Conservation (phyloP, 2,797 vertebrate genomes). For the Neosilurus mollespiculum region DNA sequence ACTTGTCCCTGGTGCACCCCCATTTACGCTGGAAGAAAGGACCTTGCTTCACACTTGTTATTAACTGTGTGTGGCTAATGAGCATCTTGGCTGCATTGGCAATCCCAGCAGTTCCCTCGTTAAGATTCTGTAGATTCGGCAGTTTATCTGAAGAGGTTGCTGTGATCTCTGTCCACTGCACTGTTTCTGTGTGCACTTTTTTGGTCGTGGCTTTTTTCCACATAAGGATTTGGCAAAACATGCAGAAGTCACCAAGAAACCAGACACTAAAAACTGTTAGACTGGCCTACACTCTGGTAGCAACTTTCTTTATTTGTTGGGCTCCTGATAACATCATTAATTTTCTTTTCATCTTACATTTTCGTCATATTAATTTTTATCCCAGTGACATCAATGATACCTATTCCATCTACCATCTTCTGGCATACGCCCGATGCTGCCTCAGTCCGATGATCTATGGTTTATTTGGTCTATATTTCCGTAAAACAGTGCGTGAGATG, state of each 20-base stretch:
- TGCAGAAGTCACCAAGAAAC: slow-evolving; percentile 71
- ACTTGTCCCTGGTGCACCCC: slow-evolving; percentile 55
- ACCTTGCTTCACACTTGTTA: slow-evolving; percentile 44
- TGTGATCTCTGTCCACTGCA: too few species aligned
- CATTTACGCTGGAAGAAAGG: slow-evolving; percentile 67
- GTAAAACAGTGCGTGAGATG: slow-evolving; percentile 73
- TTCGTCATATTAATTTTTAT: slow-evolving; percentile 27
- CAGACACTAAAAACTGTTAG: slow-evolving; percentile 79
- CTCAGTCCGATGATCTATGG: slow-evolving; percentile 89
- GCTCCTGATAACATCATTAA: background rate
- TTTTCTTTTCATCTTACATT: slow-evolving; percentile 66
- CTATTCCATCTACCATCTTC: slow-evolving; percentile 45
- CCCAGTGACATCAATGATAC: too few species aligned
- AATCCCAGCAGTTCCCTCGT: too few species aligned
- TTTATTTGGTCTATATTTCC: slow-evolving; percentile 86
- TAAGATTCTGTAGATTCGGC: too few species aligned
- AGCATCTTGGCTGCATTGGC: slow-evolving; percentile 75
- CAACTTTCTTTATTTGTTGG: slow-evolving; percentile 73
- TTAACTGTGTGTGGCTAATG: slow-evolving; percentile 72
- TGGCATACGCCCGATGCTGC: slow-evolving; percentile 89
- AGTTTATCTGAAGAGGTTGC: too few species aligned
- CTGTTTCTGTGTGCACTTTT: slow-evolving; percentile 80
- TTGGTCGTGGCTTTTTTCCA: slow-evolving; percentile 81
- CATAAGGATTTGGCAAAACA: slow-evolving; percentile 39
- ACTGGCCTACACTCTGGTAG: slow-evolving; percentile 78